A percentile compares a stretch with the other conserved stretches of the same genome.
Conservation (phyloP, 2,797 vertebrate genomes). For the Etheostoma nigrum region DNA sequence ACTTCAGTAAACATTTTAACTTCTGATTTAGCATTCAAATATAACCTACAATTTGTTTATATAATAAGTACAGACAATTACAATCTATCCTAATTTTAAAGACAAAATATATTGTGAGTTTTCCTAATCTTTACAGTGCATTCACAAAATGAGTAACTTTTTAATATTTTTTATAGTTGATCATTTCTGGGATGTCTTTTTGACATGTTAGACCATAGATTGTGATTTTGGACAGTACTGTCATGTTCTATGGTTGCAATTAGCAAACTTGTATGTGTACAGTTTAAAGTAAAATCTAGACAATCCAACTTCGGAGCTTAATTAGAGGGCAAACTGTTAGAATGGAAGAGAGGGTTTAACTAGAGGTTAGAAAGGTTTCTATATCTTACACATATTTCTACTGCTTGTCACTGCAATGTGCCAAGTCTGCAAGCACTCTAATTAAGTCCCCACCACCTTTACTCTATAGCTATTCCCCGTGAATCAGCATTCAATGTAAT, state of each 20-base stretch:
- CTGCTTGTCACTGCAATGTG: slow-evolving; percentile 83
- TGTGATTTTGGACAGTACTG: slow-evolving; percentile 46
- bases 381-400: slow-evolving; percentile 79
- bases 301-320: slow-evolving; percentile 75
- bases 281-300: slow-evolving; percentile 55
- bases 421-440: slow-evolving; percentile 82
- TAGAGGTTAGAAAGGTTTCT: slow-evolving; percentile 81
- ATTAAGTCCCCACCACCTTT: slow-evolving; percentile 77
- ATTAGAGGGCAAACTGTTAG: slow-evolving; percentile 81
- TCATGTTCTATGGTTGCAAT: slow-evolving; percentile 67
- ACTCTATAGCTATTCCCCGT: slow-evolving; percentile 69
- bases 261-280: slow-evolving; percentile 63
- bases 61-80: slow-evolving; percentile 4
- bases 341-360: slow-evolving; percentile 79
- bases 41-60: neutral
- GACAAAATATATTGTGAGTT: neutral
- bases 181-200: slow-evolving; percentile 28
- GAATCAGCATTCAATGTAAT: slow-evolving; percentile 80
- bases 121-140: neutral
- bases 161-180: neutral
- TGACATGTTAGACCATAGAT: slow-evolving; percentile 39
- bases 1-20: slow-evolving; percentile 11
- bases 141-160: slow-evolving; percentile 10
- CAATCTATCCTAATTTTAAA: neutral
- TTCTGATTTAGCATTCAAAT: neutral